phyloP scores from a whole-genome alignment of 2,113 vertebrate genomes.

The Microcebus ravelobensis region DNA sequence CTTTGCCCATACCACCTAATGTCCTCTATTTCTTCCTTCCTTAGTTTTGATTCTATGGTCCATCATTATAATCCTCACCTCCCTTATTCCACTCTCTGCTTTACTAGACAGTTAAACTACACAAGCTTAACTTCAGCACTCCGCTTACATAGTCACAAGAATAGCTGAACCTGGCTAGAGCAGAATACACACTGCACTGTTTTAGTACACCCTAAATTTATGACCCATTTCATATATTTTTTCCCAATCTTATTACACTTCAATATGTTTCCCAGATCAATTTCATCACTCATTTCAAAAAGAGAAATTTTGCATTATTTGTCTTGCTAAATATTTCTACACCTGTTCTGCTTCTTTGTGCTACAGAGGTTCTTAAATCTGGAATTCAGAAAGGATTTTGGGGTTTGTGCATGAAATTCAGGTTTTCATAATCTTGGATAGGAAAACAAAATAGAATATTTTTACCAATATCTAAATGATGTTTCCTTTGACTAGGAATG shows the following conservation, averaged over 20 bases:
- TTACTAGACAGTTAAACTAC: neutral
- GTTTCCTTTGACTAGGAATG: neutral
- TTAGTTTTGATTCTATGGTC: neutral
- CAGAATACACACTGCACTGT: neutral
- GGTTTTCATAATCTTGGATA: neutral
- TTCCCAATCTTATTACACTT: neutral
- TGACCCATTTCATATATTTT: neutral
- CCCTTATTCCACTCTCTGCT: neutral
- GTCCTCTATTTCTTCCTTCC: neutral
- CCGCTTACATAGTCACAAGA: neutral
- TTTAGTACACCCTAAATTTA: neutral
- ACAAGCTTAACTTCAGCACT: neutral
- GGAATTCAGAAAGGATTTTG: neutral
- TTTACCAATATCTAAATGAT: neutral
- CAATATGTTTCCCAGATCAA: neutral
- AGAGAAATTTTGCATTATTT: neutral
- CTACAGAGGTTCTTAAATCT: neutral
- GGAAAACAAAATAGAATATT: neutral
- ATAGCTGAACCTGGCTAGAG: neutral
- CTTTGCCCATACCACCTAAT: neutral
- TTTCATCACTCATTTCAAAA: conserved; percentile 8
- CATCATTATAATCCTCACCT: neutral
- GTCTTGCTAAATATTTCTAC: conserved; percentile 20
- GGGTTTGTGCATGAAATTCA: neutral
- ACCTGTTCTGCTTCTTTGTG: neutral